Conservation (phyloP, 2,113 vertebrate genomes). For the Neotoma lepida region DNA sequence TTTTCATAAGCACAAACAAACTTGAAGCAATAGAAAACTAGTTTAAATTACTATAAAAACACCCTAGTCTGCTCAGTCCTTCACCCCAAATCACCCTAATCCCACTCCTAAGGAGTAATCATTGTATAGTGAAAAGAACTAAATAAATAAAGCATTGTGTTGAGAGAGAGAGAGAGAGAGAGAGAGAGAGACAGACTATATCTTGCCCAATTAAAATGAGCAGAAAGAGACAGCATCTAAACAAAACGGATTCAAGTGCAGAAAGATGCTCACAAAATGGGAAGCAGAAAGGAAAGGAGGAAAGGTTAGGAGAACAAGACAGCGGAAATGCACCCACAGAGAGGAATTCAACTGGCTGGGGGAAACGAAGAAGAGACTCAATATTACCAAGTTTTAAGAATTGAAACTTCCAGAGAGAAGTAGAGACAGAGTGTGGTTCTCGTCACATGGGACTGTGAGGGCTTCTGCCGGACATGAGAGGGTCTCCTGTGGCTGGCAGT, state of each 20-base stretch:
- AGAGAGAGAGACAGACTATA: not conserved
- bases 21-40: not conserved
- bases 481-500: not conserved
- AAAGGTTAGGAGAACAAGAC: not conserved
- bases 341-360: constrained; percentile 67
- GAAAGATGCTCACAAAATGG: not conserved
- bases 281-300: not conserved
- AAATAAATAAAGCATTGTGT: not conserved
- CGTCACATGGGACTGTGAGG: constrained; percentile 25
- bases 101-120: not conserved
- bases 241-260: not conserved
- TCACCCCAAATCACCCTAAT: not conserved
- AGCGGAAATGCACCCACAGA: constrained; percentile 48
- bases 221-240: not conserved
- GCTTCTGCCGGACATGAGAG: not conserved
- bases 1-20: not conserved
- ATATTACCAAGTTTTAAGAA: constrained; percentile 79
- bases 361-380: constrained; percentile 73
- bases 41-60: not conserved
- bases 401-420: constrained; percentile 81
- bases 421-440: constrained; percentile 70
- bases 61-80: not conserved
- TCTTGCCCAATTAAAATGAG: not conserved
- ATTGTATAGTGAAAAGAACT: not conserved
- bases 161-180: not conserved